Evolutionary conservation across 2,797 vertebrate species (phyloP).

Genomic region (Spinibarbus caldwelli): DNA sequence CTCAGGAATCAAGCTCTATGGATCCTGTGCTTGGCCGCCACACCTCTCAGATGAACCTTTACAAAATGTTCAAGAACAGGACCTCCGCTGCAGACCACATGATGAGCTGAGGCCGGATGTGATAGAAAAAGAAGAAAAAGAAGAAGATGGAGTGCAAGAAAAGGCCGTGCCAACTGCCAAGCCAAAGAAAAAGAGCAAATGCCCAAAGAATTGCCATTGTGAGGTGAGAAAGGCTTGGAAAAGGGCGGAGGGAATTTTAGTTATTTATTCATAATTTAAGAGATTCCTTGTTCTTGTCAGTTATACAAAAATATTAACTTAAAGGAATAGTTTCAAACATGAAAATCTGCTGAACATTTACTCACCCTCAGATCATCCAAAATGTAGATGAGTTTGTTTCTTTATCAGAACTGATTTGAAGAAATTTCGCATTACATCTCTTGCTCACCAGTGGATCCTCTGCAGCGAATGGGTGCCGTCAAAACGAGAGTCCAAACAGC

Average conservation of each 20-base stretch:
- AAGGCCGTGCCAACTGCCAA: not conserved
- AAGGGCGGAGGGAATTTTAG: not conserved
- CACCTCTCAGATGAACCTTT: constrained; percentile 83
- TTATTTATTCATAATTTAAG: not conserved
- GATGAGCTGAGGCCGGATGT: constrained; percentile 56
- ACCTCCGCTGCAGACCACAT: constrained; percentile 78
- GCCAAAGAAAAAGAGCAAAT: constrained; percentile 66
- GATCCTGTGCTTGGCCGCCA: constrained; percentile 79
- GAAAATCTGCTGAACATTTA: not conserved
- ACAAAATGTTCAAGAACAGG: constrained; percentile 72
- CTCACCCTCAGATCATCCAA: not conserved
- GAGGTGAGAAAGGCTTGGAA: constrained; percentile 64
- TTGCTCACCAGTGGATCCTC: not conserved
- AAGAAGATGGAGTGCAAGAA: constrained; percentile 64
- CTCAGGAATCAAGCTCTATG: constrained; percentile 73
- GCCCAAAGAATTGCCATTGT: constrained; percentile 83
- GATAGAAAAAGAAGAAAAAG: constrained; percentile 64
- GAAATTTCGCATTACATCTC: not conserved
- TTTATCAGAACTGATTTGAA: not conserved
- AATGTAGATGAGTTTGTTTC: not conserved
- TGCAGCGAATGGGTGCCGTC: not conserved
- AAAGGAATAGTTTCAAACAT: not conserved
- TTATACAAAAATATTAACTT: not conserved
- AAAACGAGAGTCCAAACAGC: not conserved
- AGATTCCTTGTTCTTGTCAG: not conserved